Percentiles rank a stretch among this genome's conserved stretches.
Evolutionary conservation across 1,140 invertebrate genomes (phyloP).

Genomic region (Tachypleus tridentatus): DNA sequence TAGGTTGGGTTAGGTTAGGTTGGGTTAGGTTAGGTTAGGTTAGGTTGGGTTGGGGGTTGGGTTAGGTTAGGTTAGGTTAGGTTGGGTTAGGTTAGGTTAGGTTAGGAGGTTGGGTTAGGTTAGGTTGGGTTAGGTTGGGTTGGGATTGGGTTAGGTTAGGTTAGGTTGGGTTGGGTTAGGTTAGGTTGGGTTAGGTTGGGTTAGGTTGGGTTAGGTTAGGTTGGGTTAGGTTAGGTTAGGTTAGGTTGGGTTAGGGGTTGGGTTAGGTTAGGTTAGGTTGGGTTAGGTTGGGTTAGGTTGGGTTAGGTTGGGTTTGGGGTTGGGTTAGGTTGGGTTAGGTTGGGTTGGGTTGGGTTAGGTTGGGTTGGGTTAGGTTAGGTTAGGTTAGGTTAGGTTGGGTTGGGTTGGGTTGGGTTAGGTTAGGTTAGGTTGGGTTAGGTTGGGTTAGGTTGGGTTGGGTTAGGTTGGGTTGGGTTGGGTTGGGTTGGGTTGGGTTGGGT

Average conservation of each 20-base stretch:
- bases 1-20: constrained; percentile 1
- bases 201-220: constrained; percentile 16
- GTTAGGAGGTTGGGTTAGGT: background rate
- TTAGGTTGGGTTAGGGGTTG: constrained; percentile 24
- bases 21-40: constrained; percentile 1
- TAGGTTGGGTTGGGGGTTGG: constrained; percentile 2
- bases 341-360: constrained; percentile 26
- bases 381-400: constrained; percentile 20
- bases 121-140: background rate
- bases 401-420: constrained; percentile 16
- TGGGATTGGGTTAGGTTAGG: constrained; percentile 22
- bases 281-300: constrained; percentile 23
- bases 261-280: background rate
- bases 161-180: constrained; percentile 25
- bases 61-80: constrained; percentile 4
- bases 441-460: constrained; percentile 21
- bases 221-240: constrained; percentile 25
- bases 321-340: constrained; percentile 21
- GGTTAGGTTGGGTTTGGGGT: constrained; percentile 19
- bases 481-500: constrained; percentile 25
- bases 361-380: constrained; percentile 21
- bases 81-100: constrained; percentile 4
- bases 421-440: constrained; percentile 17
- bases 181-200: constrained; percentile 26
- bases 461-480: constrained; percentile 25